Base-by-base conservation (phyloP, 2,113 vertebrate species). In the Solea senegalensis region DNA sequence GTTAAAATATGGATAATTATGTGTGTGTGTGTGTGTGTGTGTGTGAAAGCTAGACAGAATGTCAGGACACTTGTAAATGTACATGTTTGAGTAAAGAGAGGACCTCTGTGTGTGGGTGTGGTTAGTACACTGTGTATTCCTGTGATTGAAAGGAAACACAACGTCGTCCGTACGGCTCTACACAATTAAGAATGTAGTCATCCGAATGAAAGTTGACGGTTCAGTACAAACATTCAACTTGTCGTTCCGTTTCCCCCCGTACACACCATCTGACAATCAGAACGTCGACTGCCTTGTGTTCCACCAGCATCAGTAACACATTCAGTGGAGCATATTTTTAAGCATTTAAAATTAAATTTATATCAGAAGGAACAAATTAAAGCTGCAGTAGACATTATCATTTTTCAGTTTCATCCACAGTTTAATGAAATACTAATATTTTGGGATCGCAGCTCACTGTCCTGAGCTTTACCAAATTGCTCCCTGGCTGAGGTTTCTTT, bases 1-100 rank as follows among this genome's bases (percentile, higher is more conserved):
- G 60, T 74, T 87, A 50, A 87, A 82, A 74, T 78, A 80, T 83
- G 66, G 65, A 88, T 79, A 48, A 28, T 5, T 67, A 27, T 69
- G 71, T 67, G 51, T 71, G 48, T 26, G 56, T 48, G 46, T 50
- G 44, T 46, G 46, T 50, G 44, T 46, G 59, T 51, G 40, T 44
- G 40, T 26, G 57, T 12, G 40, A 8, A 53, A 44, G 28, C 28
- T 45, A 28, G 15, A 26, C 9, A 9, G 61, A 52, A 41, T 0
- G 4, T 44, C 43, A 46, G 46, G 28, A 48, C 39, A 43, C 48
- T 63, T 57, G 72, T 63, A 48, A 65, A 82, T 73, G 59, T 79
- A 70, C 43, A 9, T 73, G 54, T 69, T 56, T 49, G 55, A 68
- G 51, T 41, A 9, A 43, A 27, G 27, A 40, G 13, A 46, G 14